Percentiles rank a stretch among this genome's conserved stretches.
Conservation (phyloP, 2,113 vertebrate species). For the Acrocephalus arundinaceus region DNA sequence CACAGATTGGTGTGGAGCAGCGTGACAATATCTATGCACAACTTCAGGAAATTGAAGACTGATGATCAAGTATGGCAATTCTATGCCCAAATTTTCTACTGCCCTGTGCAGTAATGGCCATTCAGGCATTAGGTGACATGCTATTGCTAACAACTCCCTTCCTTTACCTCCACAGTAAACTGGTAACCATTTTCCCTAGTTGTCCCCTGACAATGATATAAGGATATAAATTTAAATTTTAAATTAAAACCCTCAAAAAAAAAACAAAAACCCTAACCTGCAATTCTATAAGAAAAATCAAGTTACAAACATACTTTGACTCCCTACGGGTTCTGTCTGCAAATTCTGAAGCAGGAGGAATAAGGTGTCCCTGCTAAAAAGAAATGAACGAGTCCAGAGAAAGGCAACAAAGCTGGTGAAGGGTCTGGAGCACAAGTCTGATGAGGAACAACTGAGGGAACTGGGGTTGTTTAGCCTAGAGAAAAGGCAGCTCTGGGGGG, state of each 20-base stretch:
- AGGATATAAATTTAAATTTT: background rate
- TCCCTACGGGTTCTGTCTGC: background rate
- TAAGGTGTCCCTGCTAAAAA: background rate
- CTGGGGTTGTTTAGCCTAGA: background rate
- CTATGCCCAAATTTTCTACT: background rate
- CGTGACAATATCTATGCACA: fast-evolving
- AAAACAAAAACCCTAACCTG: background rate
- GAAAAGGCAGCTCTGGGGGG: background rate
- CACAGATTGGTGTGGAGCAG: background rate
- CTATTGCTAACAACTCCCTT: background rate
- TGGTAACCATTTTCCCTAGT: background rate
- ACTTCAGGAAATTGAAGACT: background rate
- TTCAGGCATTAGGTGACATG: background rate
- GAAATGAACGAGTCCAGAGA: background rate
- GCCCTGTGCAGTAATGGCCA: background rate
- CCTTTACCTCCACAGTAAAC: background rate
- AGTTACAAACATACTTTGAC: background rate
- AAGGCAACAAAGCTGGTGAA: background rate
- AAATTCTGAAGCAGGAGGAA: background rate
- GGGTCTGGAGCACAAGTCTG: background rate
- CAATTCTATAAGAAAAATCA: background rate
- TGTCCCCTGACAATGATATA: background rate
- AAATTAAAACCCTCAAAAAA: background rate
- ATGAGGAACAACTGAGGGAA: background rate
- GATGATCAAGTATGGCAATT: background rate